A percentile compares a stretch with the other conserved stretches of the same genome.
Conservation (phyloP, 1,140 invertebrate species). For the Drosophila albomicans region DNA sequence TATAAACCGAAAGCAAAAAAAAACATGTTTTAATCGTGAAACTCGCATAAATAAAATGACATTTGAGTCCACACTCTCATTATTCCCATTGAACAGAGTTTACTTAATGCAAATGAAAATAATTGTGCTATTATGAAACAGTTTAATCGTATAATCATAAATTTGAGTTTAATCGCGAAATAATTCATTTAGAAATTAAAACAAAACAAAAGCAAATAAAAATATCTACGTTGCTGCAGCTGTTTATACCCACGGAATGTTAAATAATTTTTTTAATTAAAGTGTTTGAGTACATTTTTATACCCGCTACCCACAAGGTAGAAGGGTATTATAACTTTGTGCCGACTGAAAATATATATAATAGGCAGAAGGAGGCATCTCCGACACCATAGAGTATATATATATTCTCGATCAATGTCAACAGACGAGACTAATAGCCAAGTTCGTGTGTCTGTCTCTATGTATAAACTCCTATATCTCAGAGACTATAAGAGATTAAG, state of each 20-base stretch:
- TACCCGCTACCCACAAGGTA: too few relatives aligned
- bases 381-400: too few relatives aligned
- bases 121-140: constrained; percentile 34
- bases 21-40: constrained; percentile 24
- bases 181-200: constrained; percentile 46
- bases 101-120: constrained; percentile 24
- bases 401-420: too few relatives aligned
- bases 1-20: background rate
- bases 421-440: too few relatives aligned
- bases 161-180: constrained; percentile 45
- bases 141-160: constrained; percentile 42
- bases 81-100: background rate
- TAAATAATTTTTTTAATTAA: too few relatives aligned
- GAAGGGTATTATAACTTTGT: too few relatives aligned
- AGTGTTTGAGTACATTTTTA: too few relatives aligned
- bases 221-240: background rate
- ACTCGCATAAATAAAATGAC: constrained; percentile 35
- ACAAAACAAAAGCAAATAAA: constrained; percentile 12
- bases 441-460: too few relatives aligned
- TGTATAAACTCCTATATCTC: too few relatives aligned
- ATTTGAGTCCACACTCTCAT: background rate
- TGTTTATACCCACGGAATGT: background rate
- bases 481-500: too few relatives aligned
- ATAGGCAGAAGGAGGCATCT: too few relatives aligned
- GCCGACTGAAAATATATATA: too few relatives aligned